phyloP scores from a whole-genome alignment of 2,888 invertebrate species.

The Hypomecis atomaria region DNA sequence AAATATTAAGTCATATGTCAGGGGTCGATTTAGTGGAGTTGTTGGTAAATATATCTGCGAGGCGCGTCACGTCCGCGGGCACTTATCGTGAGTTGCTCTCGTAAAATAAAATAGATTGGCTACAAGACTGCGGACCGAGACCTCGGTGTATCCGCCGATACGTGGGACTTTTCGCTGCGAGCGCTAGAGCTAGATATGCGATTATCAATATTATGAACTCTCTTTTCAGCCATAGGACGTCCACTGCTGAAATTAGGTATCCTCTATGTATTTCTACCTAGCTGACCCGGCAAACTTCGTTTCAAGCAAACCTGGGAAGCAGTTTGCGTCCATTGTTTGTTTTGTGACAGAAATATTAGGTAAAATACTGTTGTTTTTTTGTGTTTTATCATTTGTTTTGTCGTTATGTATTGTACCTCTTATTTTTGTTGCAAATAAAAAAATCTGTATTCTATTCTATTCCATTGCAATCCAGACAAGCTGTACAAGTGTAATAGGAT shows the following conservation, averaged over 20 bases:
- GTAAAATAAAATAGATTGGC: constrained; percentile 74
- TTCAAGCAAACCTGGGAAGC: too few species aligned
- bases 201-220: constrained; percentile 3
- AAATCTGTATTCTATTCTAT: too few species aligned
- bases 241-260: not conserved
- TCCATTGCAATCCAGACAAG: too few species aligned
- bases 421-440: too few species aligned
- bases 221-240: not conserved
- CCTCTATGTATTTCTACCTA: too few species aligned
- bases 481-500: too few species aligned
- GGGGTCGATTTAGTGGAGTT: constrained; percentile 43
- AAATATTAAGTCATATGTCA: constrained; percentile 40
- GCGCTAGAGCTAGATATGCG: not conserved
- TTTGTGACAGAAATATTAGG: too few species aligned
- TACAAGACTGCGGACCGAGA: constrained; percentile 47
- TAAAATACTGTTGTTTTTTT: too few species aligned
- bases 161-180: constrained; percentile 25
- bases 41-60: constrained; percentile 49
- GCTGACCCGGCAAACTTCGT: too few species aligned
- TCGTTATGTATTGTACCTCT: too few species aligned
- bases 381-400: too few species aligned
- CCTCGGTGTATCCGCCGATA: constrained; percentile 29
- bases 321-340: too few species aligned
- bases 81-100: constrained; percentile 68
- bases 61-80: constrained; percentile 62